These are phyloP conservation scores for Himalopsyche anomala DNA, from an alignment of 2,888 invertebrate genomes.

Conservation along the genomic window DNA sequence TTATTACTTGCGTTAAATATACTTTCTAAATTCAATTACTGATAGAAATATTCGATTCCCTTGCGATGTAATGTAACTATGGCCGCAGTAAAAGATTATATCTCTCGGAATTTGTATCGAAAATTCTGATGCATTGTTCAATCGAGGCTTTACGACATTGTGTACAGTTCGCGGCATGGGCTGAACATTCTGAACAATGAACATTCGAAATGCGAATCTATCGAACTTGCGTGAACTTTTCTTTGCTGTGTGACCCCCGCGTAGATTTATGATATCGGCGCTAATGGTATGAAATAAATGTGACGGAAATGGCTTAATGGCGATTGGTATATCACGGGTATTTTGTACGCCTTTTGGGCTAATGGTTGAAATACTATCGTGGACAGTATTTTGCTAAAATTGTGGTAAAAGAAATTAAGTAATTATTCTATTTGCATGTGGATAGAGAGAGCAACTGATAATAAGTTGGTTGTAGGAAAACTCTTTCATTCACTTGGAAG, in stretches of 20 bases:
- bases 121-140: not conserved
- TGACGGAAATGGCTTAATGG: not conserved
- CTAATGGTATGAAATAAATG: constrained; percentile 34
- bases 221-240: constrained; percentile 21
- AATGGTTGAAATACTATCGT: not conserved
- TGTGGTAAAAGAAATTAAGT: not conserved
- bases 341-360: not conserved
- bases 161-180: not conserved
- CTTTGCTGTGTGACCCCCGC: constrained; percentile 24
- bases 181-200: constrained; percentile 9
- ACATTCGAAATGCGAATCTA: constrained; percentile 16
- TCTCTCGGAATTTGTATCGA: constrained; percentile 29
- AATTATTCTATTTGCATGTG: too few relatives aligned
- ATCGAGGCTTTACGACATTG: not conserved
- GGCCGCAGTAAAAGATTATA: not conserved
- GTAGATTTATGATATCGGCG: constrained; percentile 1
- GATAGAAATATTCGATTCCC: too few relatives aligned
- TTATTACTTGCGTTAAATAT: too few relatives aligned
- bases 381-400: not conserved
- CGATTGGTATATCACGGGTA: not conserved
- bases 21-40: too few relatives aligned
- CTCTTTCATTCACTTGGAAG: too few relatives aligned
- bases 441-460: too few relatives aligned
- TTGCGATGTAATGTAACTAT: not conserved
- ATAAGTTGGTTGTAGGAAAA: too few relatives aligned